Evolutionary conservation across 2,797 vertebrate genomes (phyloP), one percentile per base, ranked within the genome.

Genomic region (Artibeus lituratus): DNA sequence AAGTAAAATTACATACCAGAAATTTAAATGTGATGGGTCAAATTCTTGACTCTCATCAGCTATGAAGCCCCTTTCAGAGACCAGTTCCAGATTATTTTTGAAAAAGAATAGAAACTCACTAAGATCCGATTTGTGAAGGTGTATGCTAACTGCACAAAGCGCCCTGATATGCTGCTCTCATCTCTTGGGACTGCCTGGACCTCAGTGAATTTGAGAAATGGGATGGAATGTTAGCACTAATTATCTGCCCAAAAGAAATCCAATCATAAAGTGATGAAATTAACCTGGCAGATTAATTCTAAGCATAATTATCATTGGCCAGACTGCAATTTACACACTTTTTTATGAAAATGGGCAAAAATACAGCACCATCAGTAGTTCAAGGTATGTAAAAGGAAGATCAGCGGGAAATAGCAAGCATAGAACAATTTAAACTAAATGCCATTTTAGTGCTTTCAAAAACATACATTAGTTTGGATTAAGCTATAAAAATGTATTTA

Each of bases 281-380:
- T 96, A 90, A 83, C 39, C 22, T 92, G 42, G 7, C 26, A 89
- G 53, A 91, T 95, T 87, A 96, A 87, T 85, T 90, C 72, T 80
- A 87, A 85, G 35, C 51, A 78, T 88, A 90, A 74, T 95, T 91
- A 24, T 67, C 76, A 87, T 35, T 90, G 67, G n/a, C 29, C 39
- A 83, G 84, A 94, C 5, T 76, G 19, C 15, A 90, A 4, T 90
- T 88, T 90, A 39, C 9, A 81, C 44, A 89, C 37, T n/a, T 88
- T 87, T 85, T 72, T 72, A 78, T 78, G n/a, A 65, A 21, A 77
- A 10, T 88, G 37, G 29, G 18, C 44, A 84, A 92, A 96, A 73
- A 35, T 70, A 67, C 1, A 81, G 44, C 76, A 83, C 32, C 81
- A 14, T 67, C 32, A 85, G 21, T 67, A 39, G n/a, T 22, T 59